phyloP scores from a whole-genome alignment of 64 coral and sea anemone genomes.

The Stichodactyla helianthus region DNA sequence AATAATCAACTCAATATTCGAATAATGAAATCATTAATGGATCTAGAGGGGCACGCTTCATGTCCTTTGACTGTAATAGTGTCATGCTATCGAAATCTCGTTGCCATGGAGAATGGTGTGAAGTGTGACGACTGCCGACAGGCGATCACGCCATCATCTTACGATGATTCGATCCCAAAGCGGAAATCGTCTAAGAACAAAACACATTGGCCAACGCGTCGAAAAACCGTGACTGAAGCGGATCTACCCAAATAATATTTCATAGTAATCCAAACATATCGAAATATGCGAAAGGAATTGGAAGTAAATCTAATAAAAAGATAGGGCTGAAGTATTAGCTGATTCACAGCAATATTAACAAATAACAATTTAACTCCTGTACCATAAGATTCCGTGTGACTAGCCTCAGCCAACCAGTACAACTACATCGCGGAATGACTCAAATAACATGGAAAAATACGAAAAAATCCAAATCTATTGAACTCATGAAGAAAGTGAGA shows the following conservation, averaged over 20 bases:
- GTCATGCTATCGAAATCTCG: not conserved
- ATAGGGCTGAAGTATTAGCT: not conserved
- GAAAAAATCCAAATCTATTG: slow-evolving; percentile 1
- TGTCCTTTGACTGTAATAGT: too few species aligned
- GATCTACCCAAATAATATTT: not conserved
- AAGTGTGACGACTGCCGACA: not conserved
- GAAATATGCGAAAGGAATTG: not conserved
- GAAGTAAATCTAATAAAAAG: not conserved
- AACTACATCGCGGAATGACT: not conserved
- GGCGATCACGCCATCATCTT: not conserved
- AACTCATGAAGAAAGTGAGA: slow-evolving; percentile 9
- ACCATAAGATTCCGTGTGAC: not conserved
- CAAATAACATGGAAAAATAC: slow-evolving; percentile 3
- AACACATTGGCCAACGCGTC: not conserved
- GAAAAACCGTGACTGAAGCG: not conserved
- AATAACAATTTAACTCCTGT: not conserved
- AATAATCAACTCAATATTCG: too few species aligned
- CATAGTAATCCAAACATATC: not conserved
- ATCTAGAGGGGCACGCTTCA: too few species aligned
- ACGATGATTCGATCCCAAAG: slow-evolving; percentile 1
- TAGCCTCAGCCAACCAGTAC: not conserved
- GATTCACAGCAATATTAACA: too few species aligned
- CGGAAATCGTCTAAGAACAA: not conserved
- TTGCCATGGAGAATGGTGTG: not conserved
- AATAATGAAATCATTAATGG: too few species aligned